Conservation (phyloP, 2,888 invertebrate genomes). For the Tanypteryx hageni region DNA sequence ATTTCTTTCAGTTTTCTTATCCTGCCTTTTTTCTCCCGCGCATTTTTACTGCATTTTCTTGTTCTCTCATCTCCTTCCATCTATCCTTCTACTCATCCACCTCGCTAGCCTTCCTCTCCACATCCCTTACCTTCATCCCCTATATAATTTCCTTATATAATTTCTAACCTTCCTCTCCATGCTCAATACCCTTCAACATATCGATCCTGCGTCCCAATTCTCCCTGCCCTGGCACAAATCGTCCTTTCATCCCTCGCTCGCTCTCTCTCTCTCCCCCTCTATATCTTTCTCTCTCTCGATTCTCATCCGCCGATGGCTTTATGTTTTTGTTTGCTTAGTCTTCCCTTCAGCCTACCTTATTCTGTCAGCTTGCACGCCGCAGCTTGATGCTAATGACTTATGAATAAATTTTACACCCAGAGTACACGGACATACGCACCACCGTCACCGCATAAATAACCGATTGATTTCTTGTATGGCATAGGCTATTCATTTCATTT, state of each 20-base stretch:
- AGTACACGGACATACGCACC: background rate
- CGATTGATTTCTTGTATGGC: background rate
- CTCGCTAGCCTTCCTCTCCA: no score
- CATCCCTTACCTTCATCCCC: no score
- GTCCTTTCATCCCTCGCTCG: background rate
- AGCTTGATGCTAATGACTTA: conserved; percentile 7
- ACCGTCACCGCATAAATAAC: background rate
- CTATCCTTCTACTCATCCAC: no score
- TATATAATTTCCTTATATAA: no score
- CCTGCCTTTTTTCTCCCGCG: no score
- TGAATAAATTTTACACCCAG: background rate
- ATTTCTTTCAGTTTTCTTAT: no score
- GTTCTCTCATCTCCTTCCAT: no score
- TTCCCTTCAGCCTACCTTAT: background rate
- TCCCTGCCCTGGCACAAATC: no score
- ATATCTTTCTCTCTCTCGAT: background rate
- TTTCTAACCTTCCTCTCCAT: no score
- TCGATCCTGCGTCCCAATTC: no score
- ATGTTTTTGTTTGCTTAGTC: conserved; percentile 10
- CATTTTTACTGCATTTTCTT: no score
- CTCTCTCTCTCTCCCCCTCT: background rate
- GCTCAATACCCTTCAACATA: no score
- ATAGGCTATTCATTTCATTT: background rate
- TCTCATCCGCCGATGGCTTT: background rate
- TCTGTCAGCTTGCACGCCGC: background rate